phyloP scores from a whole-genome alignment of 2,113 vertebrate genomes.

The Phyllostomus hastatus region DNA sequence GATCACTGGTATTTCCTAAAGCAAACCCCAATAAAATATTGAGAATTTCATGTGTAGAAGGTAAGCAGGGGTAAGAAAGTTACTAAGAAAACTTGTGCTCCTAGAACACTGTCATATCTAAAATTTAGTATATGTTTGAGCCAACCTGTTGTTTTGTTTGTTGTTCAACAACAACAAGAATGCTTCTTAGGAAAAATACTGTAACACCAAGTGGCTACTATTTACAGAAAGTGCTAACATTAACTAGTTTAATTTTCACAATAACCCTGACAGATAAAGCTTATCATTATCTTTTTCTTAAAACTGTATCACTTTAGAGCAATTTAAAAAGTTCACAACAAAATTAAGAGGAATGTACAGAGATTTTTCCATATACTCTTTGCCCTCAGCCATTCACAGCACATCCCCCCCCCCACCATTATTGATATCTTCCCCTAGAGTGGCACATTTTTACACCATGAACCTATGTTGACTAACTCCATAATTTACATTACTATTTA shows the following conservation, averaged over 20 bases:
- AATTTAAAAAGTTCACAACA: neutral
- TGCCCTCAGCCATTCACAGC: too few species aligned
- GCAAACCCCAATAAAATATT: neutral
- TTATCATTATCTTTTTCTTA: neutral
- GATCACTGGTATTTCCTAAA: neutral
- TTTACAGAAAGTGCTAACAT: neutral
- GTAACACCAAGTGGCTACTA: neutral
- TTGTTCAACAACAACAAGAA: neutral
- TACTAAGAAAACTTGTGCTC: neutral
- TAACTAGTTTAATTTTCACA: slow-evolving; percentile 2
- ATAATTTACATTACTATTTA: neutral
- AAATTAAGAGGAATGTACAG: neutral
- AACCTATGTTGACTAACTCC: neutral
- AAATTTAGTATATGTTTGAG: slow-evolving; percentile 11
- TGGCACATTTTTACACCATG: neutral
- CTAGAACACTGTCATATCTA: neutral
- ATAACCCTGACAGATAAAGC: neutral
- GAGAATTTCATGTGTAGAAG: neutral
- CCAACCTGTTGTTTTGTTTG: neutral
- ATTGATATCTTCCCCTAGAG: neutral
- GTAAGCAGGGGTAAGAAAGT: neutral
- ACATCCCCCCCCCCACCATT: neutral
- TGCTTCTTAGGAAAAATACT: neutral
- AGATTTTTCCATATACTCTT: neutral
- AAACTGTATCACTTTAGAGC: neutral